Conservation (phyloP, 2,888 invertebrate genomes). For the Lasiommata megera region DNA sequence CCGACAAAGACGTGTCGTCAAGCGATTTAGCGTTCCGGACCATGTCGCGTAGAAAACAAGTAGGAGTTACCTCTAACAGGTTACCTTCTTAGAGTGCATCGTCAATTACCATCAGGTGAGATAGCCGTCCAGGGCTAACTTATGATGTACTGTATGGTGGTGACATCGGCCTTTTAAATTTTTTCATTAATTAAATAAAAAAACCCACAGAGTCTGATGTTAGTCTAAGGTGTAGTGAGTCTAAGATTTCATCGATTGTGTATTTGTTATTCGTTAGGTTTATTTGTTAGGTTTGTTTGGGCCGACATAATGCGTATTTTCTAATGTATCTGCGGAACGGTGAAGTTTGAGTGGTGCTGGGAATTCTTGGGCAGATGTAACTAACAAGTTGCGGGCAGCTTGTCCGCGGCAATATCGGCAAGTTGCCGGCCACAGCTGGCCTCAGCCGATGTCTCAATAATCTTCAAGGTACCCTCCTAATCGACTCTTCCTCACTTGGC, state of each 20-base stretch:
- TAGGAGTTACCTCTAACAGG: too few relatives aligned
- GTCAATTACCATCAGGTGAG: too few relatives aligned
- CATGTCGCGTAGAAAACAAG: too few relatives aligned
- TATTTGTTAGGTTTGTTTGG: neutral
- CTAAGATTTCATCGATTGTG: neutral
- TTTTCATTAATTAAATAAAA: too few relatives aligned
- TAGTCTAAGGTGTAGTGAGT: too few relatives aligned
- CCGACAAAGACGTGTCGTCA: too few relatives aligned
- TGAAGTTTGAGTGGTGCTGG: slow-evolving; percentile 60
- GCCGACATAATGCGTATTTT: slow-evolving; percentile 3
- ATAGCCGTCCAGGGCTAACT: too few relatives aligned
- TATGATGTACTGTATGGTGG: too few relatives aligned
- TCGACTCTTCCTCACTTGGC: slow-evolving; percentile 76
- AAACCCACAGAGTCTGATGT: too few relatives aligned
- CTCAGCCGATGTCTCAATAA: slow-evolving; percentile 78
- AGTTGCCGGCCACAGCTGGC: slow-evolving; percentile 75
- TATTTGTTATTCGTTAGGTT: neutral
- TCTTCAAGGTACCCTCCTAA: slow-evolving; percentile 77
- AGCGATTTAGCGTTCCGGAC: too few relatives aligned
- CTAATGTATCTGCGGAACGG: slow-evolving; percentile 49
- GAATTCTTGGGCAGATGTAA: slow-evolving; percentile 72
- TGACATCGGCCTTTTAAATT: too few relatives aligned
- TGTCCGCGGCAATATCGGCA: slow-evolving; percentile 71
- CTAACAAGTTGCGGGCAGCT: slow-evolving; percentile 71
- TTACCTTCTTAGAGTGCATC: too few relatives aligned